Percentiles rank a stretch among this genome's conserved stretches.
phyloP scores from a whole-genome alignment of 2,113 vertebrate species.

The Dryoscopus gambensis region DNA sequence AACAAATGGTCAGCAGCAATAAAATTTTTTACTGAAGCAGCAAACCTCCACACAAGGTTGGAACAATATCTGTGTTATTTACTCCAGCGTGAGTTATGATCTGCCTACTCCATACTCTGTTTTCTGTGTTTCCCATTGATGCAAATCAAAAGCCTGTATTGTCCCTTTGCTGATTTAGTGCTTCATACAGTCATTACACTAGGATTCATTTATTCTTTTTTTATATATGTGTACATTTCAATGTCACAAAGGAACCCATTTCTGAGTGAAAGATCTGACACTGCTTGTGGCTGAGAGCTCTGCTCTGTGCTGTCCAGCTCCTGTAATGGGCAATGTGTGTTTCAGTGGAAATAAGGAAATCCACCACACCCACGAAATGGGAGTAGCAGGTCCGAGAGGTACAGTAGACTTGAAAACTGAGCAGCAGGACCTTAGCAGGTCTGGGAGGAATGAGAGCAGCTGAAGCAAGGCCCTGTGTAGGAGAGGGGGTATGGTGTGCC shows the following conservation, averaged over 20 bases:
- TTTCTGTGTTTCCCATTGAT: constrained; percentile 11
- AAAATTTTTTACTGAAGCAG: constrained; percentile 38
- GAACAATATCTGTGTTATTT: constrained; percentile 50
- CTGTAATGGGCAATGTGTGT: neutral
- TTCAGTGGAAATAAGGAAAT: neutral
- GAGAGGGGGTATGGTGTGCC: fast-evolving
- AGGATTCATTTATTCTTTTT: neutral
- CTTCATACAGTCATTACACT: neutral
- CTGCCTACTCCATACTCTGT: neutral
- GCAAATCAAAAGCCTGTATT: constrained; percentile 35
- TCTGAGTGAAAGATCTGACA: neutral
- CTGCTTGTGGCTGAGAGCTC: neutral
- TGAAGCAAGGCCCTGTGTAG: neutral
- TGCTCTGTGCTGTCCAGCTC: neutral
- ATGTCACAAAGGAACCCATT: neutral
- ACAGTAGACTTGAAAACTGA: neutral
- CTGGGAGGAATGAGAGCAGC: neutral
- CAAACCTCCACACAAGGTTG: constrained; percentile 26
- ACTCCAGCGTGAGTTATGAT: neutral
- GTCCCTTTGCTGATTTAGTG: constrained; percentile 22
- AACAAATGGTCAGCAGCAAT: constrained; percentile 1
- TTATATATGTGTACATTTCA: neutral
- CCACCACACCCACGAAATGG: neutral
- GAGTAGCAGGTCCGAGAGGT: neutral
- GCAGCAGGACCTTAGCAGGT: neutral